A percentile compares a stretch with the other conserved stretches of the same genome.
Conservation (phyloP, 2,797 vertebrate genomes). For the Lepilemur ruficaudatus region DNA sequence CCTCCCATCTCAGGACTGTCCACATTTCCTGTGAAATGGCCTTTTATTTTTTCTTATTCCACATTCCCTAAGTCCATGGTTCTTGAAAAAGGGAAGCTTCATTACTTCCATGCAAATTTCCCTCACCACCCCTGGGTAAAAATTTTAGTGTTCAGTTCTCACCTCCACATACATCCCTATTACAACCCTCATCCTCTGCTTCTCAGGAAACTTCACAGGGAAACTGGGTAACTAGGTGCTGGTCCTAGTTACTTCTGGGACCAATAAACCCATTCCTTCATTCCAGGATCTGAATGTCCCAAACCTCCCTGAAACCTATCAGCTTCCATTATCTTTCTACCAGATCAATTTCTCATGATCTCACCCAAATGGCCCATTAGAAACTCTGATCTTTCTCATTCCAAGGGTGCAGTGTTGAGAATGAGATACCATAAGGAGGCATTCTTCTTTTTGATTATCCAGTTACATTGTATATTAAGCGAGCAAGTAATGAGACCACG, state of each 20-base stretch:
- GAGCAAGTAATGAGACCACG: background rate
- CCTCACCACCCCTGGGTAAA: background rate
- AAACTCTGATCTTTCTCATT: background rate
- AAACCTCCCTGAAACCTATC: background rate
- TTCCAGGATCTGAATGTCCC: background rate
- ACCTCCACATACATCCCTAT: too few relatives aligned
- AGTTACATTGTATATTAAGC: background rate
- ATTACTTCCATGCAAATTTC: background rate
- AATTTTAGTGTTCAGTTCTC: background rate
- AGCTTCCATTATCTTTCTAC: background rate
- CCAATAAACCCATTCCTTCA: background rate
- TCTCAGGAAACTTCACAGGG: background rate
- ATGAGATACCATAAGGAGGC: background rate
- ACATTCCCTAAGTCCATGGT: background rate
- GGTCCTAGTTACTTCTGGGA: background rate
- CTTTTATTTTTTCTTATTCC: background rate
- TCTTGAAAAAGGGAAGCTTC: background rate
- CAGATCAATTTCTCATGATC: background rate
- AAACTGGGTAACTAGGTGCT: background rate
- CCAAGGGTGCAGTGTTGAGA: background rate
- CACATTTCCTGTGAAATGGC: background rate
- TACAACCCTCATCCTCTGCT: accelerated
- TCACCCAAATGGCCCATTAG: background rate
- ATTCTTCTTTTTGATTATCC: background rate
- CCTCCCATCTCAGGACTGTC: background rate